Conservation (phyloP, 2,113 vertebrate genomes). For the Xenopus laevis region DNA sequence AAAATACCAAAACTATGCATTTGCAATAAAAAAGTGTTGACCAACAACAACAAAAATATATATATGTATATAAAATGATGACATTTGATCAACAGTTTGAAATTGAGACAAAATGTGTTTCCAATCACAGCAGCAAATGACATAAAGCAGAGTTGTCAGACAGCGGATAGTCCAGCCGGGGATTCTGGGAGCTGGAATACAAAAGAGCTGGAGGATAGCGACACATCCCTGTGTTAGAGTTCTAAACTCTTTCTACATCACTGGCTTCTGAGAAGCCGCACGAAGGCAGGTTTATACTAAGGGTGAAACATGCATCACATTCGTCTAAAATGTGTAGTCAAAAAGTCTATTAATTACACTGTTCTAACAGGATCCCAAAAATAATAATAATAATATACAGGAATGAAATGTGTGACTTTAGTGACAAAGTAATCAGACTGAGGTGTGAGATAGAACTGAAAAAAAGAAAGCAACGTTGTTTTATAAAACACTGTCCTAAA, state of each 20-base stretch:
- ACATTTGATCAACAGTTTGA: background rate
- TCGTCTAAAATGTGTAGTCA: background rate
- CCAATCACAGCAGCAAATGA: conserved; percentile 1
- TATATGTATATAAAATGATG: conserved; percentile 22
- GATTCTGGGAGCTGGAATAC: no score
- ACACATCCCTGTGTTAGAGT: no score
- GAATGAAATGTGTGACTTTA: conserved; percentile 26
- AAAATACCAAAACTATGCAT: conserved; percentile 12
- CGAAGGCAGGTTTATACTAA: background rate
- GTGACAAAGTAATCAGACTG: conserved; percentile 15
- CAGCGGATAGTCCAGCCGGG: no score
- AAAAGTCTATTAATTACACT: conserved; percentile 23
- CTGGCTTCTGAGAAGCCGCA: background rate
- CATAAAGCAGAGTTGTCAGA: conserved; percentile 7
- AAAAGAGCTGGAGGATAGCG: no score
- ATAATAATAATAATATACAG: conserved; percentile 1
- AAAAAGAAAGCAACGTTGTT: conserved; percentile 11
- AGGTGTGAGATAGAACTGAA: background rate
- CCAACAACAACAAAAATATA: conserved; percentile 7
- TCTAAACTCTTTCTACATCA: background rate
- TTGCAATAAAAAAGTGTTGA: background rate
- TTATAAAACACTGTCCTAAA: conserved; percentile 17
- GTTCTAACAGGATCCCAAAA: conserved; percentile 26
- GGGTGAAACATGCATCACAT: conserved; percentile 13
- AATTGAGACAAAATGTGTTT: conserved; percentile 6